A percentile compares a stretch with the other conserved stretches of the same genome.
These are phyloP conservation scores for Gymnoscelis rufifasciata DNA, from an alignment of 2,888 invertebrate genomes.

Conservation along the genomic window DNA sequence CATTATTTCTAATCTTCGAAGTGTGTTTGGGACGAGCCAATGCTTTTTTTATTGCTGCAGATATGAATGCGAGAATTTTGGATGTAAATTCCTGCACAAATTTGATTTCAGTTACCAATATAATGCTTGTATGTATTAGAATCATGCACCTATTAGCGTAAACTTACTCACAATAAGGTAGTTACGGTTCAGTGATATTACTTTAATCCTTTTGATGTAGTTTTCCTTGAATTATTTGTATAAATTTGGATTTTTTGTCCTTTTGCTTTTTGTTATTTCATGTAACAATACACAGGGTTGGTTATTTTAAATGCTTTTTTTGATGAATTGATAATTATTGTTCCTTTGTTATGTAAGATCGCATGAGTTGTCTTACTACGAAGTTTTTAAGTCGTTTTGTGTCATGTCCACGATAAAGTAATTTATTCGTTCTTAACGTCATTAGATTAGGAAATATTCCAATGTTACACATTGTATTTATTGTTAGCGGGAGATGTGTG, in stretches of 20 bases:
- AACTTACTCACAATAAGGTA: constrained; percentile 14
- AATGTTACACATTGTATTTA: constrained; percentile 66
- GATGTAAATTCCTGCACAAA: constrained; percentile 42
- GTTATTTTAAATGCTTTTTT: constrained; percentile 23
- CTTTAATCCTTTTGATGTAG: constrained; percentile 32
- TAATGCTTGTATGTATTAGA: constrained; percentile 42
- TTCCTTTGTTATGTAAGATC: constrained; percentile 50
- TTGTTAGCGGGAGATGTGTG: constrained; percentile 62
- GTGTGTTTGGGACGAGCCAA: constrained; percentile 14
- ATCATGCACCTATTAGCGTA: constrained; percentile 35
- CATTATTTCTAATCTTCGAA: constrained; percentile 6
- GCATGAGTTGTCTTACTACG: constrained; percentile 45
- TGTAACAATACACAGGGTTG: constrained; percentile 37
- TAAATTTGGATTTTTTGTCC: constrained; percentile 16
- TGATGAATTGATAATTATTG: constrained; percentile 24
- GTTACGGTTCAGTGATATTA: constrained; percentile 60
- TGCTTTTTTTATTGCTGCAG: constrained; percentile 10
- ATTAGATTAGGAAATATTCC: constrained; percentile 60
- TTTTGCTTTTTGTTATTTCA: constrained; percentile 17
- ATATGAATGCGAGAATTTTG: neutral
- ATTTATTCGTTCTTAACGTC: constrained; percentile 53
- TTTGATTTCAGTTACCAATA: constrained; percentile 60
- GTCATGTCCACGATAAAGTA: constrained; percentile 54
- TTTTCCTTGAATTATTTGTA: constrained; percentile 13
- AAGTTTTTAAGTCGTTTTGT: constrained; percentile 59